Evolutionary conservation across 2,888 invertebrate genomes (phyloP), one percentile per base, ranked within the genome.

Genomic region (Eulithis prunata): DNA sequence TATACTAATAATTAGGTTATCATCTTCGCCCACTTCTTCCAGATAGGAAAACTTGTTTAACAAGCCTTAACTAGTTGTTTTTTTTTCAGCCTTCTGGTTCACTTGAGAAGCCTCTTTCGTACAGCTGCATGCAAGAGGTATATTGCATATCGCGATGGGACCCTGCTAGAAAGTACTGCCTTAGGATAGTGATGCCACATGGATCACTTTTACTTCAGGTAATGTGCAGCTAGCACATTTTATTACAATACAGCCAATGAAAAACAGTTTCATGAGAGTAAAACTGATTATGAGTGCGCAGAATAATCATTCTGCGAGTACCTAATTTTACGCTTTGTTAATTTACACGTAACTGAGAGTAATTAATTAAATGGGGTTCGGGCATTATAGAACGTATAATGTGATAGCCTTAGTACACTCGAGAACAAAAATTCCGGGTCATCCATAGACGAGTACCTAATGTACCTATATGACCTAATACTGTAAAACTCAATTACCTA

Each of bases 121-220:
- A 96, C 85, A 95, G 95, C 77, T 94, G 94, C 76, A 96, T 97
- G 93, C 96, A 96, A 76, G 96, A 97, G 78, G 95, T 97, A 3
- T 96, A 96, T 82, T 95, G 96, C 72, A 95, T 96, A 57, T 95
- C 96, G 0, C 93, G 96, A 59, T 97, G 96, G 96, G 97, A 97
- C 78, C 95, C 95, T 1, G 96, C 96, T n/a, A 95, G 96, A 76
- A 96, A 96, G 82, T 96, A 95, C 87, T 97, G 96, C 84, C 94
- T 97, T 68, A 94, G 96, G 71, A 95, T 97, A 76, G 96, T 96
- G 43, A 94, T 97, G 83, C 95, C 95, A 1, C 95, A 96, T 76
- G 96, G 96, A 65, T 96, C 96, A 13, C 90, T 97, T 45, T 90
- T 97, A 32, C 86, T 96, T 69, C 96, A 96, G 94, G 96, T 96